phyloP scores from a whole-genome alignment of 2,888 invertebrate species.

The Didymodactylos carnosus region DNA sequence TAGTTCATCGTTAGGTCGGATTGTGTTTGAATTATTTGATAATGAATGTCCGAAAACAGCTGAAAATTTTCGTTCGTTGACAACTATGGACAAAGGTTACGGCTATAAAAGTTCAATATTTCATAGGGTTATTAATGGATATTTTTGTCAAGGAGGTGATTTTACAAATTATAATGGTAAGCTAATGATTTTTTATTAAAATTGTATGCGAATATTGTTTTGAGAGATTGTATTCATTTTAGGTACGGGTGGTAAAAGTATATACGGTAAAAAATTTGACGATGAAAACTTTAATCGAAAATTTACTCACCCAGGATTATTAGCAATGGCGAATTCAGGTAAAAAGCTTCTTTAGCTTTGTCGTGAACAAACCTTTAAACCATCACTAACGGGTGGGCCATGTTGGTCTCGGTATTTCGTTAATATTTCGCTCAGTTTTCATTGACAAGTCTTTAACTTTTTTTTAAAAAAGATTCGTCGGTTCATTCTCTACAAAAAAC shows the following conservation, averaged over 20 bases:
- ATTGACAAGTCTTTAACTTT: neutral
- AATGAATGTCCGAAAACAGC: constrained; percentile 83
- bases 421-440: no score
- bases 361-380: no score
- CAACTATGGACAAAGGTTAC: constrained; percentile 13
- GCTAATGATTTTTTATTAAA: neutral
- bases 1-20: constrained; percentile 11
- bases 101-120: constrained; percentile 6
- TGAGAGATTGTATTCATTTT: neutral
- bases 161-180: constrained; percentile 13
- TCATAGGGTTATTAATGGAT: constrained; percentile 10
- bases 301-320: constrained; percentile 9
- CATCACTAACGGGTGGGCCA: no score
- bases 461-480: no score
- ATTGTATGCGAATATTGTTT: neutral
- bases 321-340: constrained; percentile 15
- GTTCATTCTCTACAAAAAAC: no score
- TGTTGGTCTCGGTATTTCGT: no score
- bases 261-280: constrained; percentile 13
- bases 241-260: constrained; percentile 6
- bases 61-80: constrained; percentile 15
- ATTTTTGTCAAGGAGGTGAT: constrained; percentile 14
- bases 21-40: constrained; percentile 48
- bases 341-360: neutral
- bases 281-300: constrained; percentile 13